Evolutionary conservation across 2,113 vertebrate species (phyloP), one percentile per base, ranked within the genome.

Genomic region (Lophius piscatorius): DNA sequence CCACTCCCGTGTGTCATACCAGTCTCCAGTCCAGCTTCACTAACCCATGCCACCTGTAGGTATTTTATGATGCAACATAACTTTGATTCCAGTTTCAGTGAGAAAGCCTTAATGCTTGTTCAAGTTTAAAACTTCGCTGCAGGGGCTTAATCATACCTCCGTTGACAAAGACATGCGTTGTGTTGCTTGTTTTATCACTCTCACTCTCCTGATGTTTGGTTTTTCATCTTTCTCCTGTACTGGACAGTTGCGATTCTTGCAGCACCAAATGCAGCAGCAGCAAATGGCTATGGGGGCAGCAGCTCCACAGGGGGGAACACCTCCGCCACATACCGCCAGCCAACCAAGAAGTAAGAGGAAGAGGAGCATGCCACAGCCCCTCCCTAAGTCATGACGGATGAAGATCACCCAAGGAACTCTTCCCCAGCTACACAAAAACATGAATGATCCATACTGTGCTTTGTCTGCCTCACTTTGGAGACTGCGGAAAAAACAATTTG

Each of bases 291-390:
- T 92, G 63, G 94, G 90, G 34, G 94, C 88, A 64, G 94, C 88
- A 65, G 91, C 91, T 81, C 91, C 91, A 58, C 91, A 79, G 89
- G 91, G 90, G 89, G 90, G 87, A 74, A 91, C 80, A 17, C 93
- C 91, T 24, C 93, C 33, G 38, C 95, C 82, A 52, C 96, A 91
- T 94, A 93, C 94, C 94, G 93, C 92, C 94, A 96, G 84, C 92
- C 94, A 90, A 89, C 93, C 94, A 98, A 95, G 94, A 98, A 99
- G 92, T 98, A 96, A 94, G 90, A 86, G 93, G 91, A 96, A 94
- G 85, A 93, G 94, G 91, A 91, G 92, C 82, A 83, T 90, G 5
- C 87, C 92, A 3, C 87, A 91, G 2, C 76, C 91, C 58, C 91
- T 92, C 75, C 90, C 93, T 20, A 91, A 92, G 67, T 88, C 90